Conservation (phyloP, 2,113 vertebrate genomes). For the Oryzias melastigma region DNA sequence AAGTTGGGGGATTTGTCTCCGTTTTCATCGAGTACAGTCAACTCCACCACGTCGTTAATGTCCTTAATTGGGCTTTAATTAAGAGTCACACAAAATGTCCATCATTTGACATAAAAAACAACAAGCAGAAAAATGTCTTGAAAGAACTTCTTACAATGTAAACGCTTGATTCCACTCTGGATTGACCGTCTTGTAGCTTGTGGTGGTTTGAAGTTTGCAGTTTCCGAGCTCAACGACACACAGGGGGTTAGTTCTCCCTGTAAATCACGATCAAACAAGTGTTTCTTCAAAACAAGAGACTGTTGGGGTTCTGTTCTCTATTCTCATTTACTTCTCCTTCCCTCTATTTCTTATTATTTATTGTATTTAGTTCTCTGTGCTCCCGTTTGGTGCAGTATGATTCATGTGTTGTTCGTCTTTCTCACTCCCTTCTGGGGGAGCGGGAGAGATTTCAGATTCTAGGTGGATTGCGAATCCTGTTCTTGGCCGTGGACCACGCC, state of each 20-base stretch:
- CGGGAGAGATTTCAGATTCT: no score
- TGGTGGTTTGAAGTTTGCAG: slow-evolving; percentile 90
- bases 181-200: slow-evolving; percentile 88
- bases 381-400: no score
- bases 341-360: no score
- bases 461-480: no score
- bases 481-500: no score
- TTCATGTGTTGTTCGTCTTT: no score
- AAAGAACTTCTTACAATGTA: slow-evolving; percentile 83
- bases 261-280: slow-evolving; percentile 23
- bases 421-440: no score
- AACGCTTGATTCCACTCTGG: slow-evolving; percentile 96
- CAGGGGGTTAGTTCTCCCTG: slow-evolving; percentile 93
- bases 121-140: neutral
- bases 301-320: no score
- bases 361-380: no score
- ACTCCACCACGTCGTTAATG: slow-evolving; percentile 88
- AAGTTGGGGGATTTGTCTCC: slow-evolving; percentile 90
- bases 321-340: no score
- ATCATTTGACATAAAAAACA: slow-evolving; percentile 4
- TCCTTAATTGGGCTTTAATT: slow-evolving; percentile 91
- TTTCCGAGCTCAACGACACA: slow-evolving; percentile 92
- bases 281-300: neutral
- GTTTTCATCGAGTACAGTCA: slow-evolving; percentile 93
- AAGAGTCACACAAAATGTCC: neutral